A percentile compares a stretch with the other conserved stretches of the same genome.
These are phyloP conservation scores for Micronycteris hirsuta DNA, from an alignment of 2,113 vertebrate species.

Conservation along the genomic window DNA sequence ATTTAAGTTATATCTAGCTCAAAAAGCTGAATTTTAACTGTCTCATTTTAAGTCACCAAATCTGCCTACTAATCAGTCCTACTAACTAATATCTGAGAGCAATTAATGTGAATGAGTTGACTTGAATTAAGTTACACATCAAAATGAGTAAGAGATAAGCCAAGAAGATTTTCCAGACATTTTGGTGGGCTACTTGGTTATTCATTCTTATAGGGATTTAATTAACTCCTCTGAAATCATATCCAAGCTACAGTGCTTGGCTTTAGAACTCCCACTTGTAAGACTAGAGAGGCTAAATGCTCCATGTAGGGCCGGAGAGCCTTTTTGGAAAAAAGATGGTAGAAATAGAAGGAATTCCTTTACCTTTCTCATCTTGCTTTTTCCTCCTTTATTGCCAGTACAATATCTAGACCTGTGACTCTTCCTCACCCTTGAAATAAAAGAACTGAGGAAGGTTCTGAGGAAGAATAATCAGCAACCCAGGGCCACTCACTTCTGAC, in stretches of 20 bases:
- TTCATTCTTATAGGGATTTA: background rate
- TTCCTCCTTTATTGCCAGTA: background rate
- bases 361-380: background rate
- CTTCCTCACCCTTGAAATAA: background rate
- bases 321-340: background rate
- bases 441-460: background rate
- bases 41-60: background rate
- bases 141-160: background rate
- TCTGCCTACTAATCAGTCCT: background rate
- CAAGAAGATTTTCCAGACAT: background rate
- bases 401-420: background rate
- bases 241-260: background rate
- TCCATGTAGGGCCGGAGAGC: background rate
- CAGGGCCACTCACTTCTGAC: background rate
- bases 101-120: background rate
- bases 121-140: background rate
- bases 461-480: background rate
- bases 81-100: background rate
- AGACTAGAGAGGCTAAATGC: background rate
- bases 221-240: background rate
- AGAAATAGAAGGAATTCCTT: background rate
- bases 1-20: background rate
- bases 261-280: background rate
- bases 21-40: slow-evolving; percentile 8
- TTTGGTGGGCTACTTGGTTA: background rate